Evolutionary conservation across 2,113 vertebrate species (phyloP).

Genomic region (Amphiprion ocellaris): DNA sequence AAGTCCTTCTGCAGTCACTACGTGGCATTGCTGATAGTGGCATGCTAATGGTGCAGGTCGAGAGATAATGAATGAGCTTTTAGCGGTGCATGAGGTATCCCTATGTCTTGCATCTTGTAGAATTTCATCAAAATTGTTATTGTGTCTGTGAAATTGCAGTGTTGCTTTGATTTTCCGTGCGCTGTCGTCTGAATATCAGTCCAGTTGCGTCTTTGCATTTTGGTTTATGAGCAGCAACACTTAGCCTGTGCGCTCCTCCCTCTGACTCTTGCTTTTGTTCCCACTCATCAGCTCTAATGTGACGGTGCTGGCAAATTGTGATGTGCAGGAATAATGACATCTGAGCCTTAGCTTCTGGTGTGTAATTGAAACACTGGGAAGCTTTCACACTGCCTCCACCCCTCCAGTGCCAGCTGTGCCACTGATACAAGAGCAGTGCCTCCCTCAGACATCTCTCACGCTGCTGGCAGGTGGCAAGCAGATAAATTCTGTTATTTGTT

Average conservation of each 20-base stretch:
- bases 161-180: background rate
- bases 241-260: background rate
- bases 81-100: background rate
- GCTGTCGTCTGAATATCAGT: constrained; percentile 26
- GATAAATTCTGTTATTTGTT: constrained; percentile 52
- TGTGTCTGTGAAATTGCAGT: constrained; percentile 12
- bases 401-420: constrained; percentile 61
- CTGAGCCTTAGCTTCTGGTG: constrained; percentile 62
- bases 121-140: background rate
- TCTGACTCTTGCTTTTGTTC: constrained; percentile 39
- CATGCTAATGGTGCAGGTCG: constrained; percentile 5
- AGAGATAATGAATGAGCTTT: background rate
- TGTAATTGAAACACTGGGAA: constrained; percentile 74
- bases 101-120: constrained; percentile 25
- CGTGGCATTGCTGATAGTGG: background rate
- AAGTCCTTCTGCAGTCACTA: constrained; percentile 29
- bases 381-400: constrained; percentile 37
- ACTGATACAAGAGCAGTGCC: constrained; percentile 51
- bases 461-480: constrained; percentile 64
- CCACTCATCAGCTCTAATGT: constrained; percentile 56
- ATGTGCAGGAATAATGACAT: constrained; percentile 65
- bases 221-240: constrained; percentile 12
- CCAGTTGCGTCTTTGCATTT: constrained; percentile 29
- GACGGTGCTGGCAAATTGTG: constrained; percentile 59
- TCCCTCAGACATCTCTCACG: constrained; percentile 51